Evolutionary conservation across 2,113 vertebrate genomes (phyloP).

Genomic region (Shinisaurus crocodilurus): DNA sequence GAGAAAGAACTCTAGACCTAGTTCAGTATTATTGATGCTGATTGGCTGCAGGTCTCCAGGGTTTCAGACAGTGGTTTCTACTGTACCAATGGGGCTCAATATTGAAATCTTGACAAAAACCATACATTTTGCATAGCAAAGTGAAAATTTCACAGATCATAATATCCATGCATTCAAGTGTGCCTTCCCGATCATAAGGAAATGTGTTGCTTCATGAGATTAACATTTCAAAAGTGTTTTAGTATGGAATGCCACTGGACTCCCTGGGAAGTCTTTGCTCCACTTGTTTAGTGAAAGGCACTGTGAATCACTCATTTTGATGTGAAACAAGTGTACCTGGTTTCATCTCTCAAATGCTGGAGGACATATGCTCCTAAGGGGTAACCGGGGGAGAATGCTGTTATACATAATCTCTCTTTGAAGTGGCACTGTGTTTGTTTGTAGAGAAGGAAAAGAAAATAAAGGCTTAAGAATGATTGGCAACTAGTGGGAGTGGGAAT

Average conservation of each 20-base stretch:
- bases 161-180: constrained; percentile 3
- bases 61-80: too few species aligned
- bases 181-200: neutral
- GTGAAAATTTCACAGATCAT: neutral
- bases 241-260: constrained; percentile 9
- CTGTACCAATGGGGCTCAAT: neutral
- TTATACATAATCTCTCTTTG: constrained; percentile 20
- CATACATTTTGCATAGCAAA: neutral
- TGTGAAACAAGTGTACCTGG: constrained; percentile 10
- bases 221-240: constrained; percentile 27
- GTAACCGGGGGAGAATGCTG: constrained; percentile 19
- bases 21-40: too few species aligned
- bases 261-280: neutral
- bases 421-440: constrained; percentile 33
- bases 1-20: too few species aligned
- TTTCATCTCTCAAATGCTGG: constrained; percentile 29
- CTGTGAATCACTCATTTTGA: constrained; percentile 8
- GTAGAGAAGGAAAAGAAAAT: neutral
- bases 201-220: constrained; percentile 24
- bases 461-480: constrained; percentile 14
- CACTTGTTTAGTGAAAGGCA: constrained; percentile 10
- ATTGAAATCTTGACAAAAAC: neutral
- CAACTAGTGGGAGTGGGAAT: neutral
- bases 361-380: constrained; percentile 43
- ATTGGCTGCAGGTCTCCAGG: too few species aligned